Base-by-base conservation (phyloP, 1,140 invertebrate species). In the Conus betulinus region DNA sequence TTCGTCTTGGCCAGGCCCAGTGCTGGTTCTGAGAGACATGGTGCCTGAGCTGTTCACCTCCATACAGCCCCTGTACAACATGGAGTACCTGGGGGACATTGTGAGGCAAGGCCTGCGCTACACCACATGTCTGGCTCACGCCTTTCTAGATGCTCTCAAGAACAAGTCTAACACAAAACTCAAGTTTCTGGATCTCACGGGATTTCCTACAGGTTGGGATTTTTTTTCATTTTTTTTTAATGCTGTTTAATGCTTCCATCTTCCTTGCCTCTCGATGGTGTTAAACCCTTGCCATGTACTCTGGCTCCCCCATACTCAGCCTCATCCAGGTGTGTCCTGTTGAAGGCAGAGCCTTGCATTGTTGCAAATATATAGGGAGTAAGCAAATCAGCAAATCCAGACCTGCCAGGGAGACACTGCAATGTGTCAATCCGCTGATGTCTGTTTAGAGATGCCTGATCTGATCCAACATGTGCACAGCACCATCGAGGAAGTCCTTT, bases 91-190 rank as follows among this genome's bases (percentile, higher is more conserved):
- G 60, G 89, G 88, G 5, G 90, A 93, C 23, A 89, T 92, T 25
- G 91, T 92, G 20, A 87, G 91, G 25, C 90, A 90, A 55, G 92
- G 92, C 57, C 79, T 94, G 57, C 91, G 93, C 52, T 94, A 93
- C 85, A 94, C 93, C 15, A 94, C 93, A n/a, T 88, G 89, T 74
- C 74, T 94, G 53, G 91, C 91, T 23, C 93, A 93, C 76, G 92
- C 91, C 55, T 94, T 94, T 71, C 87, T 94, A 20, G 91, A 94
- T 67, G 91, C 92, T 79, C 84, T 93, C 23, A 93, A 85, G 92
- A 92, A 67, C 89, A 89, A 84, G 87, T 87, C 60, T 90, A 52
- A 39, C 39, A 92, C 91, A 11, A 92, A 92, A 81, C 81, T 94
- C 17, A 79, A 89, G 39, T 93, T 88, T 87, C 85, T 94, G 23